These are phyloP conservation scores for Neoitamus cyanurus DNA, from an alignment of 2,888 invertebrate species.

Conservation along the genomic window DNA sequence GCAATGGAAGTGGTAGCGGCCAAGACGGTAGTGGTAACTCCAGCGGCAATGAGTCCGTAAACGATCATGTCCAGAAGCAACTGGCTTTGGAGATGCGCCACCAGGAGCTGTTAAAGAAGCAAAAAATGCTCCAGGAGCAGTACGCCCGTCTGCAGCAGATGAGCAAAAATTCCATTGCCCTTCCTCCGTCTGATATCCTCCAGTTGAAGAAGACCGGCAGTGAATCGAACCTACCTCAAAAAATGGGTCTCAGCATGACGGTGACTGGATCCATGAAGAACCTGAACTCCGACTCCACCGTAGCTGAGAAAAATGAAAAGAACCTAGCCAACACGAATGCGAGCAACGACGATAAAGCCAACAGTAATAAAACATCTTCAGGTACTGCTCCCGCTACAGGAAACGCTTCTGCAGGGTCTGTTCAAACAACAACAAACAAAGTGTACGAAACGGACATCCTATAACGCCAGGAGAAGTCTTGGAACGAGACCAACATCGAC, in stretches of 20 bases:
- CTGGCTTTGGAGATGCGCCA: conserved; percentile 87
- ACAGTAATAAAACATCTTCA: conserved; percentile 14
- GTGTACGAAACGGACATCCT: conserved; percentile 95
- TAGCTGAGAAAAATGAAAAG: conserved; percentile 57
- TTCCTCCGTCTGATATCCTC: conserved; percentile 69
- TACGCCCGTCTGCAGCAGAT: conserved; percentile 89
- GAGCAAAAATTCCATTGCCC: conserved; percentile 79
- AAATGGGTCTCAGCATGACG: conserved; percentile 79
- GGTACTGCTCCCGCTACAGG: conserved; percentile 55
- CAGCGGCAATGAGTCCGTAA: conserved; percentile 81
- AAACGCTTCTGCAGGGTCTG: conserved; percentile 54
- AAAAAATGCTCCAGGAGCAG: conserved; percentile 89
- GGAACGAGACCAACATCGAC: conserved; percentile 65
- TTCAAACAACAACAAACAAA: conserved; percentile 71
- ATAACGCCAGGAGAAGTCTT: conserved; percentile 72
- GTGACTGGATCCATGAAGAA: conserved; percentile 59
- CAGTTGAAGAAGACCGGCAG: conserved; percentile 86
- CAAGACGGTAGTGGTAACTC: conserved; percentile 70
- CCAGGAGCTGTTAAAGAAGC: conserved; percentile 87
- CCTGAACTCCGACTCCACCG: conserved; percentile 56
- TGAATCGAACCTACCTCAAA: conserved; percentile 86
- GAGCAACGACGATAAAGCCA: background rate
- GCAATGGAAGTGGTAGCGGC: conserved; percentile 55
- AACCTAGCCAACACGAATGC: conserved; percentile 54
- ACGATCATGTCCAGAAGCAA: conserved; percentile 78